Evolutionary conservation across 2,888 invertebrate species (phyloP), one percentile per base, ranked within the genome.

Genomic region (Cephus pygmeus): DNA sequence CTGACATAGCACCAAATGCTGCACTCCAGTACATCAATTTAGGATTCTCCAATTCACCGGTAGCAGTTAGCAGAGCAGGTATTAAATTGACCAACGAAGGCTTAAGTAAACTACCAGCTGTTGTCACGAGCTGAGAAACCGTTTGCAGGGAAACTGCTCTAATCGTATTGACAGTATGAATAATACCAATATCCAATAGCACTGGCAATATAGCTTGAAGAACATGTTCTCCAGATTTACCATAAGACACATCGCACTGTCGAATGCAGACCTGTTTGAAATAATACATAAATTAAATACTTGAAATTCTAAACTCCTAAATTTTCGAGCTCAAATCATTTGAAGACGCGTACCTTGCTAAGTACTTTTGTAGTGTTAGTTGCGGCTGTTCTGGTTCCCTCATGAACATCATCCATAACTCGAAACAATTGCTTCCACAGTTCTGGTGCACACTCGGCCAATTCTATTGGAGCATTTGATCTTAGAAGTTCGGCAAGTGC

Each of bases 351-450:
- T 90, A 96, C 96, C 93, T 96, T 96, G 84, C 96, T 95, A 30
- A 97, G 92, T 33, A 95, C 93, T 83, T 93, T 93, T 0, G 95
- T 94, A 0, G 97, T 95, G 77, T 94, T 94, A 11, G 94, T 94
- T 6, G 97, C 97, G 0, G 96, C 95, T 80, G 94, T 92, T 75
- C 98, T 92, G 0, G 97, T 97, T 34, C 95, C 96, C 89, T 97
- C 98, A 90, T 98, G 98, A 84, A 98, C 96, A 91, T 98, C 98
- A 90, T 98, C 98, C 95, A 98, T 96, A 0, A 98, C 98, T 33
- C 98, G 93, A 90, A 98, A 97, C 81, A 98, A 92, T 88, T 96
- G 95, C 56, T 93, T 93, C 97, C 98, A 98, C 73, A 97, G 92
- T 80, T 95, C 94, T 0, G 91, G 87, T 31, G 87, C 89, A 71